Base-by-base conservation (phyloP, 1,140 invertebrate species). In the Zaprionus ghesquierei region DNA sequence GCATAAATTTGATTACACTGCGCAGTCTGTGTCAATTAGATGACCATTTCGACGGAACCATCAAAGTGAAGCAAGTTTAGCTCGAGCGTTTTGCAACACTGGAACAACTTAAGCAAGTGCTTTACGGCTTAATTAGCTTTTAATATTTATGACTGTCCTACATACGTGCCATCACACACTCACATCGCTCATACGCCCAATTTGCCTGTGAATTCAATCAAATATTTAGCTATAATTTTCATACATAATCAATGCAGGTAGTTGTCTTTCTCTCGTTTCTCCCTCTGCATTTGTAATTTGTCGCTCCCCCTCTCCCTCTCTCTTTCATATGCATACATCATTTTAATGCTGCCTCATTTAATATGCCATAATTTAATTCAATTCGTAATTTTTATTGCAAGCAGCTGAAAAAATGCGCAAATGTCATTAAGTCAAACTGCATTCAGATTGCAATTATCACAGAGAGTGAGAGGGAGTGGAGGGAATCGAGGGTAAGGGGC, bases 1-100 rank as follows among this genome's bases (percentile, higher is more conserved):
- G 56, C 73, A 87, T 87, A 79, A 87, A 87, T 87, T 87, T 89
- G 84, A 89, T 87, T 87, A 75, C 79, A 65, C 79, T 82, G 77
- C 61, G 29, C n/a, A 64, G 66, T 76, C n/a, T n/a, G n/a, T 73
- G 59, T 89, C 82, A 87, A 86, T 86, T 87, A 86, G 76, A 63
- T 58, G 44, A 12, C 65, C 58, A 62, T 69, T 69, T 55, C 12
- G 46, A 73, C 35, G 44, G 29, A 4, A 12, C 12, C 46, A 33
- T 35, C 33, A 35, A 15, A 41, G n/a, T n/a, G 41, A 12, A 22
- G 2, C 18, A 46, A n/a, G n/a, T n/a, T n/a, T n/a, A n/a, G n/a
- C n/a, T n/a, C n/a, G n/a, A n/a, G n/a, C n/a, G n/a, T n/a, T n/a
- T n/a, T n/a, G 65, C 71, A 69, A 23, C 49, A 2, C 1, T 25